phyloP scores from a whole-genome alignment of 2,113 vertebrate species.

The Syngnathus typhle region DNA sequence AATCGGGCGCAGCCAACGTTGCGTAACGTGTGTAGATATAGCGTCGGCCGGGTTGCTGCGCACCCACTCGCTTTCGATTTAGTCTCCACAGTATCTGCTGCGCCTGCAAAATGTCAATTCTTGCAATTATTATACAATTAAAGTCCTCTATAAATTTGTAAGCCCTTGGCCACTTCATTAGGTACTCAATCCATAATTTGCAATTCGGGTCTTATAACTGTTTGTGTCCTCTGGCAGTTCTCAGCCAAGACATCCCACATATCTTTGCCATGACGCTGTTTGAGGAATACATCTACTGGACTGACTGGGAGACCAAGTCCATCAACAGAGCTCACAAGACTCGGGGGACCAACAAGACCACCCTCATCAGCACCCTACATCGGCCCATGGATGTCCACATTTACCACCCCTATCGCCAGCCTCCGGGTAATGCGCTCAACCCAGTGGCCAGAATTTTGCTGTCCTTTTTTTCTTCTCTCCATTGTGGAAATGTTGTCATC shows the following conservation, averaged over 20 bases:
- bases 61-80: conserved; percentile 13
- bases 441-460: too few relatives aligned
- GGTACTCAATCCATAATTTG: neutral
- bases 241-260: conserved; percentile 88
- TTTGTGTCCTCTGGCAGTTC: conserved; percentile 65
- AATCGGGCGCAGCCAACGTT: conserved; percentile 37
- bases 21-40: conserved; percentile 27
- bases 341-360: conserved; percentile 76
- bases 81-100: neutral
- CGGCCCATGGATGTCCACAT: conserved; percentile 94
- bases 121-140: neutral
- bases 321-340: conserved; percentile 94
- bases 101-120: neutral
- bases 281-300: conserved; percentile 98
- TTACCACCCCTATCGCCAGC: conserved; percentile 88
- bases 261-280: conserved; percentile 95
- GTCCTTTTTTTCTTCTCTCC: neutral
- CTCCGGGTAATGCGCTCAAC: conserved; percentile 70
- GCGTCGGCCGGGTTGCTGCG: conserved; percentile 6
- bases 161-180: neutral
- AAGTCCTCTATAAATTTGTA: neutral
- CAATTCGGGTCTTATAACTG: too few relatives aligned
- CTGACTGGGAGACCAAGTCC: conserved; percentile 95
- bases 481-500: neutral
- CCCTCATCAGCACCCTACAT: conserved; percentile 92